These are phyloP conservation scores for Pygoscelis antarcticus DNA, from an alignment of 2,113 vertebrate genomes.

Conservation along the genomic window DNA sequence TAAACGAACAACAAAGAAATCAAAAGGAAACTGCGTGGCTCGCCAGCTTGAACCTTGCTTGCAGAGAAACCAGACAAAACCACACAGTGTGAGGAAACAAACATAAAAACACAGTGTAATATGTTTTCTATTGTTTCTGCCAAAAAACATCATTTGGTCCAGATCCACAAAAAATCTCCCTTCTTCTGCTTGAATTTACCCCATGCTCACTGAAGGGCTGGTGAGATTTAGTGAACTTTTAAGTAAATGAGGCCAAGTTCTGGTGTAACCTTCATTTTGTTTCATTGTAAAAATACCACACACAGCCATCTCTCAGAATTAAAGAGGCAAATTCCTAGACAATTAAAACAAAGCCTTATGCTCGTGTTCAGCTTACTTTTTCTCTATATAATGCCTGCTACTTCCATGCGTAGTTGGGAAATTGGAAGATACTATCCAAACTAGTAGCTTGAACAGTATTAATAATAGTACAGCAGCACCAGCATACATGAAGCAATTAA, in stretches of 20 bases:
- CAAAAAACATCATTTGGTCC: conserved; percentile 56
- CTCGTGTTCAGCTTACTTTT: not conserved
- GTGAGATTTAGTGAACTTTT: not conserved
- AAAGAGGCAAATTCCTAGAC: not conserved
- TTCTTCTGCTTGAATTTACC: conserved; percentile 14
- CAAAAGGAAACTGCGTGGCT: conserved; percentile 58
- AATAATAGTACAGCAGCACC: not conserved
- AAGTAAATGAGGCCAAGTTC: not conserved
- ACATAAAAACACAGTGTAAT: conserved; percentile 57
- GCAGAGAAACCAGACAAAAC: conserved; percentile 64
- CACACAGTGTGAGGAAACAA: conserved; percentile 67
- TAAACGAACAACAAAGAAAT: conserved; percentile 63
- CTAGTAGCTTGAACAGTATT: not conserved
- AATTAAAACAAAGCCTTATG: not conserved
- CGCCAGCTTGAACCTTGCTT: conserved; percentile 67
- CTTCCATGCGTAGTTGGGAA: not conserved
- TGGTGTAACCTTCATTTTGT: conserved; percentile 1
- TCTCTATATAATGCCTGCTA: not conserved
- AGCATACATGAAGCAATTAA: not conserved
- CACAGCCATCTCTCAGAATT: not conserved
- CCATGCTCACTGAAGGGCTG: not conserved
- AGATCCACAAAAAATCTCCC: conserved; percentile 40
- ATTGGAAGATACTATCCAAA: not conserved
- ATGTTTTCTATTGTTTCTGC: conserved; percentile 63
- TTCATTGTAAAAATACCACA: not conserved